Evolutionary conservation across 2,888 invertebrate genomes (phyloP), one percentile per base, ranked within the genome.

Genomic region (Zonitis immaculata): DNA sequence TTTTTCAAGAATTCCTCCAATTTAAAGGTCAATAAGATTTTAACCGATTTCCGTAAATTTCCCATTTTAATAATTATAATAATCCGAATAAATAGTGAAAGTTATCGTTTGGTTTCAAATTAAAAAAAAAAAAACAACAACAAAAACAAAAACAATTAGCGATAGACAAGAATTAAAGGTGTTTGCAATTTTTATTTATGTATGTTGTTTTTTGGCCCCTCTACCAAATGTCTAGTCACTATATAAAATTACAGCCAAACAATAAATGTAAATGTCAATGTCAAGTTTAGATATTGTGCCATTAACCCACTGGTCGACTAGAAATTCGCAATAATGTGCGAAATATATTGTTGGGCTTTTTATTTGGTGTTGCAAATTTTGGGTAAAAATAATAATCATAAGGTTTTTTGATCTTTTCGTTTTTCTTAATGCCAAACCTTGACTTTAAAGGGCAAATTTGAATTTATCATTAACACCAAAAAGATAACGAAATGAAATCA

Each of bases 281-380:
- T 52, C 56, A 53, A 57, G 52, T 59, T 49, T 52, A 51, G 45
- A 47, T 47, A 30, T 11, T 42, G 54, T 48, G 52, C 63, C 56
- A 61, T 57, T 63, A 64, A 64, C 64, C 61, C 62, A 64, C 60
- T 63, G 67, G 63, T 56, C 59, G 52, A 63, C 62, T 62, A 52
- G 51, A 54, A 61, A 57, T 59, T 65, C 58, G 58, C 65, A 65
- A 62, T 25, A 59, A 62, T 58, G 63, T 65, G 66, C 57, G 65
- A 67, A n/a, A n/a, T n/a, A n/a, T n/a, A n/a, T n/a, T n/a, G n/a
- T n/a, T n/a, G n/a, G n/a, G n/a, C n/a, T n/a, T n/a, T n/a, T n/a
- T n/a, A n/a, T n/a, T n/a, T n/a, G n/a, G n/a, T n/a, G n/a, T n/a
- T n/a, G n/a, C n/a, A 65, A 67, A 65, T 52, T 49, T 49, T 45